Base-by-base conservation (phyloP, 1,140 invertebrate species). In the Helicoverpa armigera region DNA sequence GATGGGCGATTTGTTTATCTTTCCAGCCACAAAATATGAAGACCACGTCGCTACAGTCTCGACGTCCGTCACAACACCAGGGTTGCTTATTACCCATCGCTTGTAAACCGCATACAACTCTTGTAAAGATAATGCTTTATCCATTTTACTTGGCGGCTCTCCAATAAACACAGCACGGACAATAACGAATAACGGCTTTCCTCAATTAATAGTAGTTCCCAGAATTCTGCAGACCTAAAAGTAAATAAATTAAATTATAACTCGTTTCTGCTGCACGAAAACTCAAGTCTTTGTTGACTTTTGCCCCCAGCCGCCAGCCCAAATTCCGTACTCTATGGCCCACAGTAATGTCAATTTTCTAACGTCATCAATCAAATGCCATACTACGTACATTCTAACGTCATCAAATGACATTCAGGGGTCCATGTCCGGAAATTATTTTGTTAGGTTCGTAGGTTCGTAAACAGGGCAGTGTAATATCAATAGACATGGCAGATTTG, bases 21-120 rank as follows among this genome's bases (percentile, higher is more conserved):
- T 95, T 95, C 97, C 97, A 83, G 97, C 97, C 48, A 97, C 95
- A 86, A 97, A 97, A 88, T 97, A 98, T 0, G 97, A 97, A 3
- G 97, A 95, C 96, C 96, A 98, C 92, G 97, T 97, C 14, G 96
- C 95, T 14, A 97, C 96, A 3, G 96, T 97, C 92, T 98, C 97
- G 31, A 97, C 96, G 81, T 98, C 97, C 1, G 96, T 96, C 1
- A 97, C 95, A 7, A 96, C 87, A 80, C 96, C 96, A 0, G 97
- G 97, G 95, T 98, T 97, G 81, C 95, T 94, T 53, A 96, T 96
- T 48, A 98, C 96, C 97, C 97, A 98, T 79, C 93, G 94, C 93
- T 97, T 97, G 85, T 98, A 98, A 2, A 94, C 89, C 60, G 91
- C 88, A 61, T 95, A 95, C 48, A 96, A 83, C 81, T 96, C 94